phyloP scores from a whole-genome alignment of 2,113 vertebrate genomes.

The Ellobius talpinus region DNA sequence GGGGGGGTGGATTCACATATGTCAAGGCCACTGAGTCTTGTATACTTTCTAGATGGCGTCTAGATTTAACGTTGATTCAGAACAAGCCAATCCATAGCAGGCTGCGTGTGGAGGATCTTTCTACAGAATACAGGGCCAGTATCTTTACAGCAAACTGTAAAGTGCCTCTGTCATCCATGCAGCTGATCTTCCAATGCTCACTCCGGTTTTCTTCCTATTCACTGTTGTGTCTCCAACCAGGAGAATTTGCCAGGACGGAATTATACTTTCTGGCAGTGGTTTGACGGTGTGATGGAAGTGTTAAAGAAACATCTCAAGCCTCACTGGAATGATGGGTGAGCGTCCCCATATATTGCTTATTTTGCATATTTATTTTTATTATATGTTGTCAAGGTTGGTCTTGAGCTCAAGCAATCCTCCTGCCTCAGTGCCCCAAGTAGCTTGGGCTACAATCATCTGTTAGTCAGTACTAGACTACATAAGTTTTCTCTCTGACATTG shows the following conservation, averaged over 20 bases:
- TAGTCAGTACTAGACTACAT: background rate
- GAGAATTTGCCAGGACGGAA: constrained; percentile 97
- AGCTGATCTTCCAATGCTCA: background rate
- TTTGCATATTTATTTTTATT: background rate
- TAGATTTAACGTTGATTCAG: background rate
- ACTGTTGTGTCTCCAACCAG: constrained; percentile 83
- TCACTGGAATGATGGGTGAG: constrained; percentile 96
- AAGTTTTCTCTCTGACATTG: background rate
- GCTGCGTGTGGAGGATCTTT: background rate
- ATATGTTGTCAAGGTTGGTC: background rate
- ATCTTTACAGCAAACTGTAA: background rate
- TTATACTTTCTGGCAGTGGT: constrained; percentile 99
- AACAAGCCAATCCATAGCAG: background rate
- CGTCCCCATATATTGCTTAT: background rate
- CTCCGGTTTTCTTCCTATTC: background rate
- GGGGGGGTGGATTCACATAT: too few relatives aligned
- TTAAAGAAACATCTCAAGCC: constrained; percentile 96
- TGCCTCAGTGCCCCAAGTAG: background rate
- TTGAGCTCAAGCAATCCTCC: background rate
- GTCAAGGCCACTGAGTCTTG: background rate
- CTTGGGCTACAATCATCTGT: background rate
- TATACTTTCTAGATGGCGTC: background rate
- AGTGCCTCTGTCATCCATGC: background rate
- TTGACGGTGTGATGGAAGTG: constrained; percentile 99
- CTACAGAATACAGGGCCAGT: background rate